Conservation (phyloP, 2,888 invertebrate genomes). For the Euzophera pinguis region DNA sequence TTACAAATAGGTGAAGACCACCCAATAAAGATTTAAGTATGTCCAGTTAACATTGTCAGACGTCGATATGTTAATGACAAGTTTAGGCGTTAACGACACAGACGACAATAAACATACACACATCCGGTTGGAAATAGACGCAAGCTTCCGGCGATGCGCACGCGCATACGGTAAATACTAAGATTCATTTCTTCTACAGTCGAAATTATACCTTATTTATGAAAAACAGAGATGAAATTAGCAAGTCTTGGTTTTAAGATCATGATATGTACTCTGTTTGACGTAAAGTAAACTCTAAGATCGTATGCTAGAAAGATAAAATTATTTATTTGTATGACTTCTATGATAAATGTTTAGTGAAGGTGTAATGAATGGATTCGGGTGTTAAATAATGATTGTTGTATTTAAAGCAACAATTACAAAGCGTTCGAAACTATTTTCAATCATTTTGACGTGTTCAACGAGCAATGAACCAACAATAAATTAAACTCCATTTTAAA, state of each 20-base stretch:
- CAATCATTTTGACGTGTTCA: not conserved
- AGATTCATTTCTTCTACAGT: slow-evolving; percentile 12
- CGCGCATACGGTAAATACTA: slow-evolving; percentile 31
- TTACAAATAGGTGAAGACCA: slow-evolving; percentile 3
- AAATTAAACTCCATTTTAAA: not conserved
- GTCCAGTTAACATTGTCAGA: slow-evolving; percentile 16
- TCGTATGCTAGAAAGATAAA: not conserved
- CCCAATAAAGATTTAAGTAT: slow-evolving; percentile 8
- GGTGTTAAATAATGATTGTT: slow-evolving; percentile 2
- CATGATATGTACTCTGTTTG: not conserved
- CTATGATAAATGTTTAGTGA: not conserved
- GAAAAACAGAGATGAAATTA: not conserved
- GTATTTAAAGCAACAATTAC: not conserved
- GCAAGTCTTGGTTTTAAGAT: not conserved
- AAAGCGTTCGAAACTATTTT: not conserved
- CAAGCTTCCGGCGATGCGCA: slow-evolving; percentile 57
- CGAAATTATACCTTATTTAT: slow-evolving; percentile 2
- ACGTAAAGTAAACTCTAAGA: not conserved
- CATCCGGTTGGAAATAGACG: slow-evolving; percentile 76
- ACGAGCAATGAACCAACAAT: not conserved
- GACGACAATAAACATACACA: slow-evolving; percentile 66
- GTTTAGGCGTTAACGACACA: slow-evolving; percentile 68
- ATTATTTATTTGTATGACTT: not conserved
- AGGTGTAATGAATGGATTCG: slow-evolving; percentile 5
- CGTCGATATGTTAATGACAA: slow-evolving; percentile 58